Evolutionary conservation across 1,140 invertebrate species (phyloP), one percentile per base, ranked within the genome.

Genomic region (Pseudomyrmex gracilis): DNA sequence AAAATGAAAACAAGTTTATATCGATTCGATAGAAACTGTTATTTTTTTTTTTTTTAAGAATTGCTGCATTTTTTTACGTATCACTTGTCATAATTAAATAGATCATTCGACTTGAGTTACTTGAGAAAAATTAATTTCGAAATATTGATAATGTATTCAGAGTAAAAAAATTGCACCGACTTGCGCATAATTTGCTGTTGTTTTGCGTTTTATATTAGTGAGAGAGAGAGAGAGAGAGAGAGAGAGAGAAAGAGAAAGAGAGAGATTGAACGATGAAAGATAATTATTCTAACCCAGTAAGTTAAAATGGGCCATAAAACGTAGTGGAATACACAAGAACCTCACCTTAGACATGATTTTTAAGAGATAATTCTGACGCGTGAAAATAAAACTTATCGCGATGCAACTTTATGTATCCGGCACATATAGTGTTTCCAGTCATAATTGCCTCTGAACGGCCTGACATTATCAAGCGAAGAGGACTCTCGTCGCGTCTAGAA

Each of bases 401-500:
- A 12, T 1, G 8, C 12, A 9, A 68, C 47, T 58, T 78, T 61
- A 43, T 51, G n/a, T 49, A 49, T 49, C n/a, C 24, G 12, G 13
- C 57, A 15, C n/a, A 0, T 57, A 47, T 20, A 43, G 20, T 15
- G 7, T 45, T 45, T 20, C 24, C 5, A 61, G 63, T 85, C 78
- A 49, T 85, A 87, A 88, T 85, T 77, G 9, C 43, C 8, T 57
- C 45, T 57, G 55, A 82, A 55, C 66, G 34, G 60, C 45, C 17
- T 2, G 4, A 43, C 22, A 45, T 78, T 78, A 83, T 83, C 22
- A 47, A n/a, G n/a, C 9, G 13, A 8, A 15, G 55, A 49, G 49
- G 45, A 70, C 12, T 57, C 47, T 61, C 15, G 17, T 45, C 58
- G 63, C 83, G 45, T 61, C 60, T 47, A 51, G 55, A 73, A 58